Evolutionary conservation across 37 sponge, comb jelly and placozoan species (phyloP).

Genomic region (Mnemiopsis leidyi): DNA sequence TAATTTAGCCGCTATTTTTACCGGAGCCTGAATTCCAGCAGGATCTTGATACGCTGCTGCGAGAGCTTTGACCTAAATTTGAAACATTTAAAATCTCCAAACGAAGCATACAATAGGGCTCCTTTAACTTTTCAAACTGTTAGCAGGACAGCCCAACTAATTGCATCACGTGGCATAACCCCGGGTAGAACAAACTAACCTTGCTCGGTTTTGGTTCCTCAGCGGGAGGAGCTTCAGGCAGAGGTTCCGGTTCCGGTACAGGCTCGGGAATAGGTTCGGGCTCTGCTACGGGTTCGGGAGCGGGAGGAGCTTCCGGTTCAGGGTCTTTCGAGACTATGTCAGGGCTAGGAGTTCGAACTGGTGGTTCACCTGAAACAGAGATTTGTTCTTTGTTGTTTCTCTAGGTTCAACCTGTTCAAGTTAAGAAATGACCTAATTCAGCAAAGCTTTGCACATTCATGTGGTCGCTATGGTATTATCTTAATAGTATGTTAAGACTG

Average conservation of each 20-base stretch:
- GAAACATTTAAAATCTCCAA: not conserved
- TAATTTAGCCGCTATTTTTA: conserved; percentile 18
- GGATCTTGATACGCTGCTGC: conserved; percentile 44
- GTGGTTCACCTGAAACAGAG: no score
- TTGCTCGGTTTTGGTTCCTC: not conserved
- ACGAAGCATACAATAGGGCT: not conserved
- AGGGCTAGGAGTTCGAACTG: no score
- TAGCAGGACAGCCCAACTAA: no score
- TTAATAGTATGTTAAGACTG: no score
- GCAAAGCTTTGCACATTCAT: no score
- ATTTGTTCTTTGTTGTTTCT: no score
- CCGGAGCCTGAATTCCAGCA: conserved; percentile 16
- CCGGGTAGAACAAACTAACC: no score
- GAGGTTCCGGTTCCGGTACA: conserved; percentile 55
- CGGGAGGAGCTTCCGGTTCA: not conserved
- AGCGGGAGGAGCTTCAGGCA: not conserved
- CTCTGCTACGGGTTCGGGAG: not conserved
- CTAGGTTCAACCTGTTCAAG: no score
- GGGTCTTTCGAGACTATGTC: not conserved
- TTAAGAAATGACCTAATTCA: no score
- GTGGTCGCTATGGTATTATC: no score
- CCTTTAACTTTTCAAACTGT: no score
- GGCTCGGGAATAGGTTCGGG: not conserved
- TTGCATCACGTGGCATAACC: no score
- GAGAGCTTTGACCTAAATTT: conserved; percentile 7